These are phyloP conservation scores for Lucilia cuprina DNA, from an alignment of 1,140 invertebrate genomes.

Conservation along the genomic window DNA sequence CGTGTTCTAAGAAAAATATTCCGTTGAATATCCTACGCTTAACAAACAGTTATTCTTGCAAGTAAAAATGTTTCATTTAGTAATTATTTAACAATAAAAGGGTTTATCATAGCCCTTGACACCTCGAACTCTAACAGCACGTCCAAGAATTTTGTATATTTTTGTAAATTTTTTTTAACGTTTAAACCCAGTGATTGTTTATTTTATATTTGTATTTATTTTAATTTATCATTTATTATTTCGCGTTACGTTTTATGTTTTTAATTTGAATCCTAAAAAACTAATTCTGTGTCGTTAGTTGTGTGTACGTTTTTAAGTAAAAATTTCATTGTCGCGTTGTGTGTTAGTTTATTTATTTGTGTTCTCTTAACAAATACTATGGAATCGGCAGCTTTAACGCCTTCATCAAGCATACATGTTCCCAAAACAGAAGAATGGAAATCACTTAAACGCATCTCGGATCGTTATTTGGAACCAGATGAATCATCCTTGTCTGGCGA, in stretches of 20 bases:
- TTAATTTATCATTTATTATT: neutral
- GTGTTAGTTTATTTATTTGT: neutral
- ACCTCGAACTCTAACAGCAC: neutral
- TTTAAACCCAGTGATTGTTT: neutral
- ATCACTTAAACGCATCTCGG: conserved; percentile 9
- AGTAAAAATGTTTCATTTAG: neutral
- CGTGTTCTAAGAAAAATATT: neutral
- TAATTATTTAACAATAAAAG: neutral
- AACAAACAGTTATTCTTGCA: neutral
- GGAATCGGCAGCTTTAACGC: neutral
- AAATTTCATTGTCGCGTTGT: neutral
- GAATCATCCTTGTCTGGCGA: neutral
- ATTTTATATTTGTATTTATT: neutral
- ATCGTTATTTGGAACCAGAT: conserved; percentile 15
- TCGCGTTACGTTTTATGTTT: neutral
- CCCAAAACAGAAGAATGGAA: conserved; percentile 11
- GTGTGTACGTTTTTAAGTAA: neutral
- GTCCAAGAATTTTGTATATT: neutral
- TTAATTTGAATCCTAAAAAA: neutral
- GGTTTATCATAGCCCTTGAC: neutral
- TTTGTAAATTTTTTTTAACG: neutral
- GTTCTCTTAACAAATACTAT: neutral
- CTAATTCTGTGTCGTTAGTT: neutral
- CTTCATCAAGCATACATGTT: neutral
- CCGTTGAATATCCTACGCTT: neutral